Base-by-base conservation (phyloP, 2,888 invertebrate genomes). In the Caenorhabditis angaria region DNA sequence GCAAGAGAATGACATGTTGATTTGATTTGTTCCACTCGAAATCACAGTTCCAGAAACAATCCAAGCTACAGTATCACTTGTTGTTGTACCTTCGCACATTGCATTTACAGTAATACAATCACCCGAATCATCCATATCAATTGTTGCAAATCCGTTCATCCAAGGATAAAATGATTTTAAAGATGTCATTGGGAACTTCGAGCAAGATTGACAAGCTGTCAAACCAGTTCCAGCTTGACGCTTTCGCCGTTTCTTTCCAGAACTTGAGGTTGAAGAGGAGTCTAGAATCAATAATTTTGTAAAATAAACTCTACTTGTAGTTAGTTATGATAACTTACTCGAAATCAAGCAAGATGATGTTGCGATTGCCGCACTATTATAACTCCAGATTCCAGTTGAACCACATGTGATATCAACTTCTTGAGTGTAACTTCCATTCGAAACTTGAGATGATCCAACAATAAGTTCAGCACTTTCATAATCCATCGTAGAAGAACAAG, bases 1-100 rank as follows among this genome's bases (percentile, higher is more conserved):
- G 27, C 73, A 73, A 12, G 65, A 60, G 61, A 73, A 73, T 51
- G 69, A 63, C 65, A 63, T 65, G 22, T 73, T 69, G 47, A 69
- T 29, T 22, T 27, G 41, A 20, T 59, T 14, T 14, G 55, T 65
- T 54, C 65, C 65, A 58, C 47, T 35, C 5, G 62, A 54, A 0
- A 69, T 24, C 18, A 63, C 53, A 4, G 65, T 69, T 28, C 69
- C 69, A 8, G 63, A 60, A n/a, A 63, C 62, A 28, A 69, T 69
- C 69, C 66, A 68, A 0, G 65, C 65, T 12, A 69, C 69, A 5
- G 55, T 22, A 28, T 73, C 60, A 12, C 25, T 24, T 1, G 51
- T 22, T 0, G 58, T 51, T 10, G 51, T 50, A 24, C 72, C 72
- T 62, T 72, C 65, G 51, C 72, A 72, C 28, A 48, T 22, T 18